Base-by-base conservation (phyloP, 1,140 invertebrate species). In the Lanistes nyassanus region DNA sequence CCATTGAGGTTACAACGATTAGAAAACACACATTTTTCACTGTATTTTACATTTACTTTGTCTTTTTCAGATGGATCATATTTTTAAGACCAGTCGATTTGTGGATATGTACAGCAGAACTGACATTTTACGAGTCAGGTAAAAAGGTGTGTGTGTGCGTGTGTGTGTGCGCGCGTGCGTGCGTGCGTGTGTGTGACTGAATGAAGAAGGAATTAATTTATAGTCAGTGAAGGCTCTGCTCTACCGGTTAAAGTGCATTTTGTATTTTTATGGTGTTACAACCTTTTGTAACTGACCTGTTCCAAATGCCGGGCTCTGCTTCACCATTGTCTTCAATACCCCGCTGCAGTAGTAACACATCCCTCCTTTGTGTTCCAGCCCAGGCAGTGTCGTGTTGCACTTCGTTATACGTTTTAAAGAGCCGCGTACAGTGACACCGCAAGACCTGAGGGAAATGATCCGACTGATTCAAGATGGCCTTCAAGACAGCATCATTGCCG, bases 41-140 rank as follows among this genome's bases (percentile, higher is more conserved):
- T 62, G 58, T 62, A 16, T 62, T 67, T 51, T 68, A 68, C 36
- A n/a, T 75, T 53, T 47, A 31, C 53, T 74, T 7, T 66, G 16
- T 70, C 36, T 36, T 53, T 75, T 81, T 70, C 76, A 81, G 78
- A 81, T 81, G 71, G 73, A 79, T 62, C 62, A 53, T 75, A 77
- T 77, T 67, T 81, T 76, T 76, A 31, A 60, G 72, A 53, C 56
- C 19, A 81, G 76, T 79, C 34, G 34, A 39, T 79, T 70, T 71
- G 65, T 55, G 55, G 60, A 67, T 64, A 36, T 71, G 29, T 81
- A 76, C 72, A 77, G 70, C 56, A 71, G 58, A 58, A 79, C 76
- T 31, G 65, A 75, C 34, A 77, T 79, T 76, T 65, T 79, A 51
- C 62, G 26, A 68, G 21, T 72, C 39, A 60, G 64, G 74, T 79